Conservation (phyloP, 2,113 vertebrate genomes). For the Platysteira castanea region DNA sequence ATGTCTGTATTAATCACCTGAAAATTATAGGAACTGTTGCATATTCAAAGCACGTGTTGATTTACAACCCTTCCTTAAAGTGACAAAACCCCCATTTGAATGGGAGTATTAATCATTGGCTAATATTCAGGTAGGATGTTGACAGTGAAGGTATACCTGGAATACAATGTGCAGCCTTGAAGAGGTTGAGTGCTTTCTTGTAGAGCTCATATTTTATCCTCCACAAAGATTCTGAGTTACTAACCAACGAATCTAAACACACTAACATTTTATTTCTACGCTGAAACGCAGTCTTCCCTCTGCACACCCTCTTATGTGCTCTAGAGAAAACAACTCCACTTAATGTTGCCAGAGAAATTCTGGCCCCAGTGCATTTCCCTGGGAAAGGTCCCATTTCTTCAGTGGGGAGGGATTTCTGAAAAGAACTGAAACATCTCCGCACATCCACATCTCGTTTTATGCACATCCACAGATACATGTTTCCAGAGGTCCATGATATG, state of each 20-base stretch:
- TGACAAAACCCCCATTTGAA: background rate
- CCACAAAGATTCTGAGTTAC: background rate
- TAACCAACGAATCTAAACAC: background rate
- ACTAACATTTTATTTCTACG: background rate
- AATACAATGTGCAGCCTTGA: background rate
- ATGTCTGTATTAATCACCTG: background rate
- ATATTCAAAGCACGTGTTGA: background rate
- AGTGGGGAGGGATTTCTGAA: background rate
- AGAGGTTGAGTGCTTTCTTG: background rate
- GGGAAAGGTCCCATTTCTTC: background rate
- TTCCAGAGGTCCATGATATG: background rate
- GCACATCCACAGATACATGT: rapidly evolving
- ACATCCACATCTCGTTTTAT: background rate
- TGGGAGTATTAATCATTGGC: background rate
- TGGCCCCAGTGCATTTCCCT: background rate
- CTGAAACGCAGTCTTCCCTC: background rate
- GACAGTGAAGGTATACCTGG: background rate
- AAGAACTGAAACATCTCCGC: background rate
- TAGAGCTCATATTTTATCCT: background rate
- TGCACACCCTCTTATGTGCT: background rate
- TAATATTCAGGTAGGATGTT: background rate
- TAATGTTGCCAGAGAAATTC: background rate
- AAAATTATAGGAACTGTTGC: background rate
- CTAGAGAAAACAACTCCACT: background rate
- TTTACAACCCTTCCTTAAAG: background rate